Evolutionary conservation across 1,140 invertebrate species (phyloP).

Genomic region (Tetramorium parvispinum): DNA sequence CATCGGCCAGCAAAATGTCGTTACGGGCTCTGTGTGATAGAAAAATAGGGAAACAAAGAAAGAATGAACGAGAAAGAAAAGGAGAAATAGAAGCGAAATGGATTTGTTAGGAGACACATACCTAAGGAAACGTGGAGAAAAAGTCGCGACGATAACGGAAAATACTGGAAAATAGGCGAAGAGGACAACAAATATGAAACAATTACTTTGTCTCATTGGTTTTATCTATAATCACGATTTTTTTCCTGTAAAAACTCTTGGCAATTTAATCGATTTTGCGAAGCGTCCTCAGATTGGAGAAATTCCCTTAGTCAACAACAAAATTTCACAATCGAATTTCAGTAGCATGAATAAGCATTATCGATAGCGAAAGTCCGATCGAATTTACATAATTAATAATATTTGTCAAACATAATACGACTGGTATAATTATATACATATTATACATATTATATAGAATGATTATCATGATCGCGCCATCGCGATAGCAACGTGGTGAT

Average conservation of each 20-base stretch:
- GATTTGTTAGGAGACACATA: constrained; percentile 6
- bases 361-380: constrained; percentile 6
- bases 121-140: neutral
- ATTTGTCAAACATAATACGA: constrained; percentile 17
- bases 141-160: neutral
- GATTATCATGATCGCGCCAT: constrained; percentile 1
- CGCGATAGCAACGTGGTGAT: neutral
- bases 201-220: neutral
- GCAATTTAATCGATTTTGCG: neutral
- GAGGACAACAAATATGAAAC: neutral
- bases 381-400: constrained; percentile 64
- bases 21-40: constrained; percentile 26
- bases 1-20: constrained; percentile 44
- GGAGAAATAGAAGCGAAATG: neutral
- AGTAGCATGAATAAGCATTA: neutral
- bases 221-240: neutral
- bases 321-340: neutral
- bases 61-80: neutral
- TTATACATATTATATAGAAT: neutral
- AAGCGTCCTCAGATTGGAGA: neutral
- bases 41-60: constrained; percentile 49
- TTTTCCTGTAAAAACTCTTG: neutral
- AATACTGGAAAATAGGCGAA: neutral
- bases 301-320: neutral
- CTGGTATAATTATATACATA: neutral